Base-by-base conservation (phyloP, 2,888 invertebrate genomes). In the Chloroclystis v-ata region DNA sequence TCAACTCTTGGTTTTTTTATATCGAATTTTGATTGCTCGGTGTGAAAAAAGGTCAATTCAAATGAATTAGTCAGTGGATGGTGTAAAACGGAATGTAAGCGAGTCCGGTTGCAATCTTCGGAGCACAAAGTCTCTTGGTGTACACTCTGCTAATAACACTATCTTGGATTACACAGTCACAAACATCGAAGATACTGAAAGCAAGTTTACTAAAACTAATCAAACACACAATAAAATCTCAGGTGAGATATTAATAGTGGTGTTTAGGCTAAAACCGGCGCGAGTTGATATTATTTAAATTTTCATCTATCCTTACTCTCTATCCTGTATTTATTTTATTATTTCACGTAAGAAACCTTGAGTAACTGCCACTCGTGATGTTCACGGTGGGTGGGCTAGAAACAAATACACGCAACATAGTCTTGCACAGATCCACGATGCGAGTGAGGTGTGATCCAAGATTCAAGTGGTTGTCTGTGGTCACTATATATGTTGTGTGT, bases 401-500 rank as follows among this genome's bases (percentile, higher is more conserved):
- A 72, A 74, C 73, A 74, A 82, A 82, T 84, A 86, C 86, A 87
- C 84, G 85, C 86, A 85, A 86, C 86, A 86, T 85, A 82, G 70
- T 71, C 75, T 76, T 73, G 72, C 76, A 73, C 75, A 69, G 72
- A 69, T 62, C 69, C 75, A 69, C 75, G 82, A 69, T 78, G 83
- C 74, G 77, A 74, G 86, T 86, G 86, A 85, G 67, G 85, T 86
- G 87, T 86, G 86, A 84, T 86, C 86, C 86, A 86, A 85, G 86
- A 84, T 82, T 81, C 70, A 75, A 80, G 82, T 82, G 82, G 82
- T 85, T 85, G 82, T 86, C 85, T 86, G 86, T 87, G 87, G 85
- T 86, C 87, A 87, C 86, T 87, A 86, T 89, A 87, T 90, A 89
- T 90, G 90, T 90, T 90, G 90, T 91, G 90, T 91, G 90, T 93